Conservation (phyloP, 2,797 vertebrate genomes). For the Cossypha heuglini region DNA sequence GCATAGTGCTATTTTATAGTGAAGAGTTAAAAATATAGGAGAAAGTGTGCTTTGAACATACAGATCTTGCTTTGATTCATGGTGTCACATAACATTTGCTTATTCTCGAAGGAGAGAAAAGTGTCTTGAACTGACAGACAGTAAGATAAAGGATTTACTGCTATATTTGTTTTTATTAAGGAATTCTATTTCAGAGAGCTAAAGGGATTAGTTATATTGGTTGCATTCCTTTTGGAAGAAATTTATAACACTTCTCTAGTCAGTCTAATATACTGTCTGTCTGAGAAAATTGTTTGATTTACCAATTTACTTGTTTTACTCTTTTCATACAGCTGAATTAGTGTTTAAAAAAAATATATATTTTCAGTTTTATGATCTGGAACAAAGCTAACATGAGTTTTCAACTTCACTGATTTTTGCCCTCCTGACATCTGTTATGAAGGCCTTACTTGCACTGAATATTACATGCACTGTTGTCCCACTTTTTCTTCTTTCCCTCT, state of each 20-base stretch:
- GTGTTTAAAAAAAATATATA: background rate
- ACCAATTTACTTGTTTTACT: background rate
- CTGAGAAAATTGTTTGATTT: background rate
- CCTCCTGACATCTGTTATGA: background rate
- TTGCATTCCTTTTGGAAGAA: background rate
- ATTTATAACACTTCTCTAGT: background rate
- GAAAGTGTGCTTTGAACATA: background rate
- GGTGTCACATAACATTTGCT: background rate
- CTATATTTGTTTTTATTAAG: background rate
- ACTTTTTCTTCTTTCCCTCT: background rate
- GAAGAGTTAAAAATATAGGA: background rate
- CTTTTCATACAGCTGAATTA: background rate
- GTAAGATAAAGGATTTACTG: background rate
- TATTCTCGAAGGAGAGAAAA: background rate
- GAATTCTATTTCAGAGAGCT: background rate
- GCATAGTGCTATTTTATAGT: background rate
- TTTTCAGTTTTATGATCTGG: background rate
- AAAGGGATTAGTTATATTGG: background rate
- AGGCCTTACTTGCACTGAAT: background rate
- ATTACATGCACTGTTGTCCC: background rate
- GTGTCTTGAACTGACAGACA: accelerated
- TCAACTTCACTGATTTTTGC: background rate
- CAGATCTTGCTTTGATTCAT: background rate
- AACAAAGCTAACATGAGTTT: background rate
- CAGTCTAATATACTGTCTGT: background rate